Percentiles rank a stretch among this genome's conserved stretches.
These are phyloP conservation scores for Melanotaenia nigrans DNA, from an alignment of 2,797 vertebrate species.

Conservation along the genomic window DNA sequence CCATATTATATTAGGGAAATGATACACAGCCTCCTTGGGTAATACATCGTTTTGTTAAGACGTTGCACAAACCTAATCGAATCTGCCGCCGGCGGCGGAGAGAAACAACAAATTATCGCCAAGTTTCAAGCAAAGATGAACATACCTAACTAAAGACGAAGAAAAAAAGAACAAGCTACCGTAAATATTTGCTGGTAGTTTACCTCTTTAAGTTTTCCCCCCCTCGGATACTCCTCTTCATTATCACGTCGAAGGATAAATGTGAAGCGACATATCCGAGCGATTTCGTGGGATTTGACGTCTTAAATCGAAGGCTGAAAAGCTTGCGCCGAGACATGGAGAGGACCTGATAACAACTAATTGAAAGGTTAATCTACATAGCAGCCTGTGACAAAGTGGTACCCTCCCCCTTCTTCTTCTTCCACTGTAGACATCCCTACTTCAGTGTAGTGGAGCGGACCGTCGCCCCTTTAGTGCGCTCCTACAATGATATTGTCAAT, in stretches of 20 bases:
- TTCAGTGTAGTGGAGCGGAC: conserved; percentile 81
- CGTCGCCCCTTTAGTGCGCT: conserved; percentile 81
- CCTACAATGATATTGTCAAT: conserved; percentile 80
- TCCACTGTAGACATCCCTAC: conserved; percentile 83
- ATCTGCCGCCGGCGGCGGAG: conserved; percentile 47
- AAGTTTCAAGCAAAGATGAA: conserved; percentile 74
- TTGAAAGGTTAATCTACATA: conserved; percentile 98
- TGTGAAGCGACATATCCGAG: conserved; percentile 74
- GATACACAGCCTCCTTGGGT: conserved; percentile 1
- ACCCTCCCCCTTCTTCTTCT: conserved; percentile 89
- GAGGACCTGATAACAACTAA: conserved; percentile 94
- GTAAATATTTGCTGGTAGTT: conserved; percentile 81
- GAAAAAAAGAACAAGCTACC: conserved; percentile 49
- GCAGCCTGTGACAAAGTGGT: conserved; percentile 94
- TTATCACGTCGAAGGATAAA: conserved; percentile 77
- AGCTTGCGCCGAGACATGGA: conserved; percentile 84
- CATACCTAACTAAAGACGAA: conserved; percentile 56
- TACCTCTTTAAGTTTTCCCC: conserved; percentile 84
- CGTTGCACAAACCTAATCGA: conserved; percentile 21
- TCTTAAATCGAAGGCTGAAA: conserved; percentile 79
- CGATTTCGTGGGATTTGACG: conserved; percentile 74
- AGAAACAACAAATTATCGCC: conserved; percentile 62
- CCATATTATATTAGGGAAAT: conserved; percentile 10
- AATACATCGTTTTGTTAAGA: conserved; percentile 4
- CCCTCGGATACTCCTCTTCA: conserved; percentile 79